Percentiles rank a stretch among this genome's conserved stretches.
These are phyloP conservation scores for Drosophila sordidula DNA, from an alignment of 2,888 invertebrate genomes.

Conservation along the genomic window DNA sequence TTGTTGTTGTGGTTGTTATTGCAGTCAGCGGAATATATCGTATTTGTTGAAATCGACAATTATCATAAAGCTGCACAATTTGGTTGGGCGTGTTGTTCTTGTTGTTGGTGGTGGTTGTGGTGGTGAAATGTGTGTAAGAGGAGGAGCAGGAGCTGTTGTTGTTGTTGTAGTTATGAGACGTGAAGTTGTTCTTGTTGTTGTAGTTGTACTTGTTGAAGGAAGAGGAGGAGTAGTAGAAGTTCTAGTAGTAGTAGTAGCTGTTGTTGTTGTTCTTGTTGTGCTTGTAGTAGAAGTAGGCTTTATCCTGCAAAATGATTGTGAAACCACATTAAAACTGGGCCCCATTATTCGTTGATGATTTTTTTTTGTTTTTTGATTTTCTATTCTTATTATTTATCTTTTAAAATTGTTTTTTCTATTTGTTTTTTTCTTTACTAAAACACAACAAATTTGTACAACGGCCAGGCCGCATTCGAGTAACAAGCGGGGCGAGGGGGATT, in stretches of 20 bases:
- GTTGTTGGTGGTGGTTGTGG: constrained; percentile 37
- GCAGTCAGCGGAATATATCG: constrained; percentile 73
- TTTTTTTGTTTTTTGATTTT: constrained; percentile 24
- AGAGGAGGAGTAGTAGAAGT: constrained; percentile 82
- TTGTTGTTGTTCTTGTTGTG: constrained; percentile 76
- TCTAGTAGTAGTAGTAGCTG: constrained; percentile 78
- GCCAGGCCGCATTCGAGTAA: constrained; percentile 27
- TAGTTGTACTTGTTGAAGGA: constrained; percentile 80
- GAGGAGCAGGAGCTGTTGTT: constrained; percentile 80
- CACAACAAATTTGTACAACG: constrained; percentile 56
- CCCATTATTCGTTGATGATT: constrained; percentile 59
- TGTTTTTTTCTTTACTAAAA: constrained; percentile 35
- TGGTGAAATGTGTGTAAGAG: constrained; percentile 81
- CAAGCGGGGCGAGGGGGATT: constrained; percentile 15
- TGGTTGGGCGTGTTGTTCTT: constrained; percentile 33
- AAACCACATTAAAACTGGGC: constrained; percentile 84
- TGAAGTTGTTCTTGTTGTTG: constrained; percentile 76
- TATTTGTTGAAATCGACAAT: constrained; percentile 69
- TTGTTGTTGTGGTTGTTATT: constrained; percentile 30
- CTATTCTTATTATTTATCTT: constrained; percentile 27
- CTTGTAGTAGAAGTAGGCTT: constrained; percentile 84
- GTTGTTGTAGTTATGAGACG: constrained; percentile 62
- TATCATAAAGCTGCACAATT: constrained; percentile 55
- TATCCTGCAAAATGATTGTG: constrained; percentile 85
- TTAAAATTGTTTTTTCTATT: constrained; percentile 10